These are phyloP conservation scores for Fopius arisanus DNA, from an alignment of 1,140 invertebrate genomes.

Conservation along the genomic window DNA sequence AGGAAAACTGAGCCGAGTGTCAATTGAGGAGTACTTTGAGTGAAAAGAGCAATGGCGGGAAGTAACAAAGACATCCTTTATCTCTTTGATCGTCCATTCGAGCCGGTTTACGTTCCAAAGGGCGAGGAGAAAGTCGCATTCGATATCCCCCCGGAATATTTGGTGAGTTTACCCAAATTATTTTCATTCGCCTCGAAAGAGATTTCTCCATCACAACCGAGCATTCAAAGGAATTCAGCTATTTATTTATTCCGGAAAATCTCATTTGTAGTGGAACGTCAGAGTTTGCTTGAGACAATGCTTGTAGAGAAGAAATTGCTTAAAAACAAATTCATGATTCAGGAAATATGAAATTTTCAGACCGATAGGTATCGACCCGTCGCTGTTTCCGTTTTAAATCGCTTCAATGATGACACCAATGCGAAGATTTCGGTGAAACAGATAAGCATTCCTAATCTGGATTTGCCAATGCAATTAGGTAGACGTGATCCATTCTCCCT, in stretches of 20 bases:
- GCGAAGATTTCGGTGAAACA: constrained; percentile 69
- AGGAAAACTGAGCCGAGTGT: background rate
- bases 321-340: no score
- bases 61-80: constrained; percentile 58
- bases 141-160: constrained; percentile 68
- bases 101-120: constrained; percentile 75
- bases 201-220: no score
- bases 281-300: no score
- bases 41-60: constrained; percentile 30
- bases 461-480: constrained; percentile 71
- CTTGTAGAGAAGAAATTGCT: no score
- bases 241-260: no score
- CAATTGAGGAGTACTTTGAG: background rate
- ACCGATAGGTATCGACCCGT: constrained; percentile 71
- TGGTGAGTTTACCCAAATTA: constrained; percentile 54
- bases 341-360: no score
- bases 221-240: no score
- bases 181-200: background rate
- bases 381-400: constrained; percentile 63
- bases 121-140: constrained; percentile 69
- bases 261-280: no score
- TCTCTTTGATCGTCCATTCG: constrained; percentile 79
- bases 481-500: constrained; percentile 77
- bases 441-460: constrained; percentile 75
- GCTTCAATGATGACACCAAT: constrained; percentile 68